A percentile compares a stretch with the other conserved stretches of the same genome.
Conservation (phyloP, 1,140 invertebrate genomes). For the Caenorhabditis remanei region DNA sequence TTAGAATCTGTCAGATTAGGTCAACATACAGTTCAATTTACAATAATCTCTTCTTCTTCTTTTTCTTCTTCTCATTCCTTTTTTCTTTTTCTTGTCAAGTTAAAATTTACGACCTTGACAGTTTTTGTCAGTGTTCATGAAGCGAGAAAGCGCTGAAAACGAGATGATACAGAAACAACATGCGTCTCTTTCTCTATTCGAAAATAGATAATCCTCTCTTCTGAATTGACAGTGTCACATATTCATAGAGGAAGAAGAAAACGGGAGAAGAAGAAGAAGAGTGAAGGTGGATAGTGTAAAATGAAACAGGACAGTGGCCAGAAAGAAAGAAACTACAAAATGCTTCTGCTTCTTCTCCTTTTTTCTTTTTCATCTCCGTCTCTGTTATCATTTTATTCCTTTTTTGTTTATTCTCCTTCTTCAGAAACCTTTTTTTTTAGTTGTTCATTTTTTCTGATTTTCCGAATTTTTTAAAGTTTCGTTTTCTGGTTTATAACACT, state of each 20-base stretch:
- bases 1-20: not conserved
- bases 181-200: no score
- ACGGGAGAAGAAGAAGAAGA: not conserved
- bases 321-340: not conserved
- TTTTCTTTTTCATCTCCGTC: not conserved
- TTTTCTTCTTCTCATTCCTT: not conserved
- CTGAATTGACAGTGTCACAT: slow-evolving; percentile 22
- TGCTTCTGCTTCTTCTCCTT: not conserved
- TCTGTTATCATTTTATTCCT: not conserved
- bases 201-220: slow-evolving; percentile 46
- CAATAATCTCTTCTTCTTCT: slow-evolving; percentile 4
- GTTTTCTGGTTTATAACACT: not conserved
- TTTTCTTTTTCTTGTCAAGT: not conserved
- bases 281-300: not conserved
- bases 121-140: slow-evolving; percentile 14
- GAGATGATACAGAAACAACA: not conserved
- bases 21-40: not conserved
- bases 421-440: not conserved
- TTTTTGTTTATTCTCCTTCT: not conserved
- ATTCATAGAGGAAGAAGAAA: slow-evolving; percentile 3
- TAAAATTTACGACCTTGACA: not conserved
- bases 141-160: not conserved
- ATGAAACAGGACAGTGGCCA: slow-evolving; percentile 8
- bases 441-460: not conserved
- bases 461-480: slow-evolving; percentile 2